A percentile compares a stretch with the other conserved stretches of the same genome.
These are phyloP conservation scores for Globicephala melas DNA, from an alignment of 2,113 vertebrate species.

Conservation along the genomic window DNA sequence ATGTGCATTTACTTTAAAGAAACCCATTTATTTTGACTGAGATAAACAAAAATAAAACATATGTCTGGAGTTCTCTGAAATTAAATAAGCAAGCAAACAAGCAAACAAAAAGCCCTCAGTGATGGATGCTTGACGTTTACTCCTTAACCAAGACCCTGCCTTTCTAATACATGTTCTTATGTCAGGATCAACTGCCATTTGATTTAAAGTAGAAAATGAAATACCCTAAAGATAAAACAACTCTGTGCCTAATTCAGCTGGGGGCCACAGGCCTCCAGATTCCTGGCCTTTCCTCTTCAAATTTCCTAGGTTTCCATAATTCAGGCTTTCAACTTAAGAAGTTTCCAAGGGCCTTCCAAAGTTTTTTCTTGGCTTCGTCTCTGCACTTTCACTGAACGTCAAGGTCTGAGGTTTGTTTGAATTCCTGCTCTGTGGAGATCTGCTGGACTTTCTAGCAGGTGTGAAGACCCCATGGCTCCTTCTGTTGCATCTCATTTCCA, in stretches of 20 bases:
- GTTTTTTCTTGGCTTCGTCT: conserved; percentile 74
- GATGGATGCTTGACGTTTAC: neutral
- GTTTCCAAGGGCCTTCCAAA: conserved; percentile 68
- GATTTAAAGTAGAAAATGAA: conserved; percentile 25
- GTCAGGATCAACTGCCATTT: neutral
- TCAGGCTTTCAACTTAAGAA: conserved; percentile 64
- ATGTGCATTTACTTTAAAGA: neutral
- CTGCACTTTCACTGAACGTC: conserved; percentile 70
- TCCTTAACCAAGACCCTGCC: neutral
- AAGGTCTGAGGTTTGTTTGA: conserved; percentile 76
- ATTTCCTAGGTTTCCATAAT: conserved; percentile 61
- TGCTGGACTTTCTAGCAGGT: conserved; percentile 81
- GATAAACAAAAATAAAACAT: neutral
- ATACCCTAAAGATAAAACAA: conserved; percentile 27
- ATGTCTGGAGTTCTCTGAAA: neutral
- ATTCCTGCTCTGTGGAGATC: conserved; percentile 77
- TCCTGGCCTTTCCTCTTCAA: conserved; percentile 50
- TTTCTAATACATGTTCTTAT: neutral
- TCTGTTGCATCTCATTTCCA: conserved; percentile 83
- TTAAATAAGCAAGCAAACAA: neutral
- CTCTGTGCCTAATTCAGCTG: neutral
- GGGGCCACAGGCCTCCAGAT: neutral
- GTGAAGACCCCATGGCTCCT: conserved; percentile 78
- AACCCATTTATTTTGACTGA: neutral
- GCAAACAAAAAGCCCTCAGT: neutral